phyloP scores from a whole-genome alignment of 2,888 invertebrate genomes.

The Galerucella pusilla region DNA sequence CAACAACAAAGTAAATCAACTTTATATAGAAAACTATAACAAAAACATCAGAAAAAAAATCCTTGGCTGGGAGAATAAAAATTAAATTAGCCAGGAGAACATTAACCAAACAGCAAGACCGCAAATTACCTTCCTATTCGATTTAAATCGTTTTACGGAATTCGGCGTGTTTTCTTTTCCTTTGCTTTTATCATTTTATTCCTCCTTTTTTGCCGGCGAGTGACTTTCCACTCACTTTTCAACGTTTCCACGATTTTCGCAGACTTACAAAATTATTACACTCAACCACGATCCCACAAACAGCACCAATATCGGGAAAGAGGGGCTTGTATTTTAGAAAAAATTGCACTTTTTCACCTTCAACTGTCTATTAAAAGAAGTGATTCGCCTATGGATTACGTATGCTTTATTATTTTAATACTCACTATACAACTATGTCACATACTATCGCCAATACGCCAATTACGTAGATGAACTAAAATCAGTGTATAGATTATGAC shows the following conservation, averaged over 20 bases:
- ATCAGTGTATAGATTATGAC: too few relatives aligned
- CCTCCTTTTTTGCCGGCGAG: slow-evolving; percentile 18
- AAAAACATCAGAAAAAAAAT: background rate
- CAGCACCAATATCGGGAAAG: background rate
- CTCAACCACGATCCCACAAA: background rate
- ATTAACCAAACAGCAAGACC: slow-evolving; percentile 2
- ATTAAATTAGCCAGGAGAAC: slow-evolving; percentile 1
- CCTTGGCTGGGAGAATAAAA: background rate
- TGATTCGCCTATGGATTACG: too few relatives aligned
- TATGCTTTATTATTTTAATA: too few relatives aligned
- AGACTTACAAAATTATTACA: slow-evolving; percentile 24
- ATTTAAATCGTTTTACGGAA: background rate
- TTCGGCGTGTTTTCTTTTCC: background rate
- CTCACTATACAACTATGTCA: too few relatives aligned
- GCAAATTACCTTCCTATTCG: slow-evolving; percentile 16
- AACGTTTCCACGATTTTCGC: slow-evolving; percentile 25
- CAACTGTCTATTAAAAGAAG: too few relatives aligned
- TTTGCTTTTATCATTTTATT: background rate
- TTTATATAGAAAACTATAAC: background rate
- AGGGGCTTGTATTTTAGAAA: background rate
- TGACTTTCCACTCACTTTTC: slow-evolving; percentile 31
- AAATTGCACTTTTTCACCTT: too few relatives aligned
- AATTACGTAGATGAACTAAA: too few relatives aligned
- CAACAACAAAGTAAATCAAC: slow-evolving; percentile 2
- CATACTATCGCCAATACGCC: too few relatives aligned